Base-by-base conservation (phyloP, 1,140 invertebrate genomes). In the Chionoecetes opilio region DNA sequence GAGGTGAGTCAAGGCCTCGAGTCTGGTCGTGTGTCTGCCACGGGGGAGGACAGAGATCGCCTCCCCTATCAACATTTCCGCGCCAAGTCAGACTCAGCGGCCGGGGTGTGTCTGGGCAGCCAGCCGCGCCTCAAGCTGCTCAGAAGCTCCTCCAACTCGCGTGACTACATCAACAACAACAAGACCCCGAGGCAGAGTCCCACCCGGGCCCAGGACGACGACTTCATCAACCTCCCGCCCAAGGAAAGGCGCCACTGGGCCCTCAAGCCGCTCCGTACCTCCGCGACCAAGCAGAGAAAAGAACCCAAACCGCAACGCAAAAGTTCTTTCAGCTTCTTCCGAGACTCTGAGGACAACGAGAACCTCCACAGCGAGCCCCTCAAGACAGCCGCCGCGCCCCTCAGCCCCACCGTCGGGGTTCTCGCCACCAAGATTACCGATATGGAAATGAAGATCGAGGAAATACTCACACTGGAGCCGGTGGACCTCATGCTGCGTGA, bases 371-470 rank as follows among this genome's bases (percentile, higher is more conserved):
- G 75, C 53, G 87, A 34, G 21, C 37, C 85, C 46, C 53, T 46
- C 8, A 34, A 32, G 14, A 26, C 31, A 8, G 38, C 84, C 38
- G 0, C n/a, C 5, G 38, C 41, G 31, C 53, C 84, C 11, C 91
- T n/a, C 17, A 89, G 75, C 35, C 93, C 93, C 31, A 94, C 93
- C 11, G 93, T 94, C 0, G 93, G 93, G 8, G 93, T 94, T 9
- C 35, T 94, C 32, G 89, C 93, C 26, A 90, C 93, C 85, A 94
- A 90, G 53, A 94, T 94, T 87, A 88, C 32, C 32, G 93, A 94
- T 9, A 88, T 94, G 86, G 93, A 94, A 63, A 17, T 63, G 32
- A 94, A 94, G 93, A 94, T 94, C n/a, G 41, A 94, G 87, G 93
- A 94, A 37, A 87, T 94, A 63, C 46, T 94, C 32, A 88, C 75